Base-by-base conservation (phyloP, 2,888 invertebrate species). In the Aphrophora alni region DNA sequence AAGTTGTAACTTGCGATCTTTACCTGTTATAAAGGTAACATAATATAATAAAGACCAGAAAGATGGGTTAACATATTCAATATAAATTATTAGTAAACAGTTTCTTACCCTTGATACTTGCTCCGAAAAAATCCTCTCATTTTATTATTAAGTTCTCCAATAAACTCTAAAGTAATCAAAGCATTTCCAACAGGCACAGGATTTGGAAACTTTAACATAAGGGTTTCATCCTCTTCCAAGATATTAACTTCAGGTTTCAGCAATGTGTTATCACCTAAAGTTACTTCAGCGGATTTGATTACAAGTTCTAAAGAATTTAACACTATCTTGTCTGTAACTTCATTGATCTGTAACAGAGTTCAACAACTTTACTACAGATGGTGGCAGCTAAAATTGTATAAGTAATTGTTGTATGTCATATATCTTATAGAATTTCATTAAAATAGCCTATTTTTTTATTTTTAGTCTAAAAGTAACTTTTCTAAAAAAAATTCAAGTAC, bases 61-160 rank as follows among this genome's bases (percentile, higher is more conserved):
- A n/a, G n/a, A n/a, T n/a, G n/a, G n/a, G n/a, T n/a, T n/a, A n/a
- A n/a, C n/a, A n/a, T n/a, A n/a, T n/a, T n/a, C n/a, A n/a, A n/a
- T n/a, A n/a, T n/a, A n/a, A n/a, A n/a, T n/a, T n/a, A 33, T 8
- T 33, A 33, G 5, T 5, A 33, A 33, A 33, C 8, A 8, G 3
- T 14, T 44, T 44, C 44, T 14, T 44, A 44, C 44, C 44, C 44
- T 14, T 14, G 44, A 44, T 2, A 97, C 90, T 96, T 97, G 89
- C 95, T 97, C 77, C 97, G 93, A 89, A 98, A 98, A 84, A 98
- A 93, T n/a, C 98, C 98, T 88, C 95, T 96, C 95, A 98, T 95
- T 88, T 95, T 96, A 87, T 97, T 96, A 87, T 96, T 97, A 78
- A 98, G 92, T 87, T 93, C 93, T 10, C 97, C 97, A n/a, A 91